Percentiles rank a stretch among this genome's conserved stretches.
These are phyloP conservation scores for Tricholaema leucomelas DNA, from an alignment of 2,113 vertebrate genomes.

Conservation along the genomic window DNA sequence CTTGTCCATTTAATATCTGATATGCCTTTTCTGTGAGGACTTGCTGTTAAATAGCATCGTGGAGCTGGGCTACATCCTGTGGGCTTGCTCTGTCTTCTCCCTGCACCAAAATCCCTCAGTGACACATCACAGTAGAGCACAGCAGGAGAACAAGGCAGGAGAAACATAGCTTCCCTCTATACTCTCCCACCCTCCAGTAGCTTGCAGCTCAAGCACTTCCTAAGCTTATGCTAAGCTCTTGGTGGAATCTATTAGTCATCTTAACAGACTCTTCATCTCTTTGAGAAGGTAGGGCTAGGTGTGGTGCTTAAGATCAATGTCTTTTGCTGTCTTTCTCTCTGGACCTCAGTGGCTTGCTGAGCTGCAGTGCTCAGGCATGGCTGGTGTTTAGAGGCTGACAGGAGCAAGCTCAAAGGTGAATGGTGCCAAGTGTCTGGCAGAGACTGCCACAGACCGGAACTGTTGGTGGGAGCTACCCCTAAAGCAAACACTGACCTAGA, in stretches of 20 bases:
- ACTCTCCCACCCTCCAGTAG: not conserved
- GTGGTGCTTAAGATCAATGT: not conserved
- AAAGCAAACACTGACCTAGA: not conserved
- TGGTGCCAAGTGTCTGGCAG: not conserved
- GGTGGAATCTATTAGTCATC: not conserved
- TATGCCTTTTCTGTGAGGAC: not conserved
- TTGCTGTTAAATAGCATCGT: not conserved
- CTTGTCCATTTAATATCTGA: not conserved
- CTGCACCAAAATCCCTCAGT: not conserved
- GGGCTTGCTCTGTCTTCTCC: not conserved
- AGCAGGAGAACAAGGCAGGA: not conserved
- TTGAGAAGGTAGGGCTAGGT: not conserved
- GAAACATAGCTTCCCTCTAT: not conserved
- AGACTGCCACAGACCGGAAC: not conserved
- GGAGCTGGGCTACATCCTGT: not conserved
- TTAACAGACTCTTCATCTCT: not conserved
- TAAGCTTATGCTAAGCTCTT: not conserved
- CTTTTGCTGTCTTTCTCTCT: not conserved
- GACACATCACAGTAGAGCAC: not conserved
- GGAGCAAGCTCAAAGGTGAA: not conserved
- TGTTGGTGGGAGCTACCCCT: not conserved
- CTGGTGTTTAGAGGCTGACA: not conserved
- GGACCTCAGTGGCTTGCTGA: not conserved
- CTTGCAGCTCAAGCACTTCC: not conserved
- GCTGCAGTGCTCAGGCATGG: not conserved